Percentiles rank a stretch among this genome's conserved stretches.
These are phyloP conservation scores for Sus cebifrons DNA, from an alignment of 2,797 vertebrate genomes.

Conservation along the genomic window DNA sequence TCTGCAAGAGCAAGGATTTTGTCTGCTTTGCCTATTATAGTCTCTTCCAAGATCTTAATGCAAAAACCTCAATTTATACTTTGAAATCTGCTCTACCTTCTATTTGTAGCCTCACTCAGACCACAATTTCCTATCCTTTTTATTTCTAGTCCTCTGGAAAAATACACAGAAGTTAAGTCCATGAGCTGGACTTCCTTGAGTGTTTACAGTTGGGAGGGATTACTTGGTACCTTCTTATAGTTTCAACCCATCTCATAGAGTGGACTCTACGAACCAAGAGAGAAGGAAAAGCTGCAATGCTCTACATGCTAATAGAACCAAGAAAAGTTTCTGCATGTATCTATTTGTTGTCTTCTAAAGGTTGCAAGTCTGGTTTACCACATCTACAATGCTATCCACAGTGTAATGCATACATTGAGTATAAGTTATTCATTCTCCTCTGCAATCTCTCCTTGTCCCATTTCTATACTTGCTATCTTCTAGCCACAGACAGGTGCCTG, in stretches of 20 bases:
- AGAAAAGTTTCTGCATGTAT: not conserved
- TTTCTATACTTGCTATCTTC: not conserved
- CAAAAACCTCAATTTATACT: conserved; percentile 12
- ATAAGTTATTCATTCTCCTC: not conserved
- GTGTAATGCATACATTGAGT: not conserved
- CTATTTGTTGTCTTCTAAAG: not conserved
- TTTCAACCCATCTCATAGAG: not conserved
- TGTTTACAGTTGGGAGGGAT: not conserved
- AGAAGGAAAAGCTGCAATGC: not conserved
- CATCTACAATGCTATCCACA: not conserved
- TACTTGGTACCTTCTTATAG: not conserved
- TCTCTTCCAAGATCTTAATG: not conserved
- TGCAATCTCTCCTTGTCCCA: not conserved
- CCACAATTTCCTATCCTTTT: conserved; percentile 1
- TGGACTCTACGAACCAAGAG: not conserved
- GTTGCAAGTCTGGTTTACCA: not conserved
- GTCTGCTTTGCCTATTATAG: not conserved
- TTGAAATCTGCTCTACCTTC: conserved; percentile 9
- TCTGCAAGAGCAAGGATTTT: not conserved
- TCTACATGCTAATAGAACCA: conserved; percentile 33
- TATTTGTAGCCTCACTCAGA: not conserved
- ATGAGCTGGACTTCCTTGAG: not conserved
- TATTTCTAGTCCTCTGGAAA: not conserved
- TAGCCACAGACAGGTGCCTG: not conserved
- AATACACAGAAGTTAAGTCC: not conserved